These are phyloP conservation scores for Campoletis raptor DNA, from an alignment of 2,888 invertebrate genomes.

Conservation along the genomic window DNA sequence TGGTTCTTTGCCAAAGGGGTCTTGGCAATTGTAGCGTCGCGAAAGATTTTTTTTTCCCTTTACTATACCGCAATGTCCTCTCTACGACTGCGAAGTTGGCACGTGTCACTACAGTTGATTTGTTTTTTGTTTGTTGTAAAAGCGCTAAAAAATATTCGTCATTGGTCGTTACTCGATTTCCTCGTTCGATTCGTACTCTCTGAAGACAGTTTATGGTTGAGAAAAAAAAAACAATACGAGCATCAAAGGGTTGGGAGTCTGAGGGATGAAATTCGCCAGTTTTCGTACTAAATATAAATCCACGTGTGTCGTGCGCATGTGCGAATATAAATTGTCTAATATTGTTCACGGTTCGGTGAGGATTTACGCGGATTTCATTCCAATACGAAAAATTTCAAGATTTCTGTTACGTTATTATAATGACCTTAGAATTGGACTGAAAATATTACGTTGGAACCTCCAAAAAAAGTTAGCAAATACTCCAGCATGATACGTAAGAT, in stretches of 20 bases:
- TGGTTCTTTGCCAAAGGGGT: constrained; percentile 73
- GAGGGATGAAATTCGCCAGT: constrained; percentile 57
- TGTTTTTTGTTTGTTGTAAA: constrained; percentile 15
- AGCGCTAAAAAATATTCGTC: constrained; percentile 3
- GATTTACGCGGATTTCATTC: not conserved
- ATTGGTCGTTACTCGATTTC: constrained; percentile 32
- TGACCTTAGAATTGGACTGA: constrained; percentile 53
- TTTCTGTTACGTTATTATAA: constrained; percentile 26
- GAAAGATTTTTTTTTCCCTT: constrained; percentile 57
- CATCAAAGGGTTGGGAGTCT: constrained; percentile 22
- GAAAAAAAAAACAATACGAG: constrained; percentile 24
- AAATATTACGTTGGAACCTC: constrained; percentile 41
- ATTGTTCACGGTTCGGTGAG: not conserved
- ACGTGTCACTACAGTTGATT: constrained; percentile 59
- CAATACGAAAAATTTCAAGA: constrained; percentile 26
- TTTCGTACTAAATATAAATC: constrained; percentile 33
- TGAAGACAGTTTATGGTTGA: constrained; percentile 37
- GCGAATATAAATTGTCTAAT: constrained; percentile 29
- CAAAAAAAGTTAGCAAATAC: constrained; percentile 7
- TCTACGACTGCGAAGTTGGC: constrained; percentile 69
- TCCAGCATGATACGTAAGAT: constrained; percentile 61
- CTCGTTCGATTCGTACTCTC: constrained; percentile 25
- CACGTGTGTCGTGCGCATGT: constrained; percentile 18
- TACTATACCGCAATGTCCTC: constrained; percentile 39
- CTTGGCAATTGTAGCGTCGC: constrained; percentile 67